A percentile compares a stretch with the other conserved stretches of the same genome.
Evolutionary conservation across 2,113 vertebrate genomes (phyloP).

Genomic region (Oxyura jamaicensis): DNA sequence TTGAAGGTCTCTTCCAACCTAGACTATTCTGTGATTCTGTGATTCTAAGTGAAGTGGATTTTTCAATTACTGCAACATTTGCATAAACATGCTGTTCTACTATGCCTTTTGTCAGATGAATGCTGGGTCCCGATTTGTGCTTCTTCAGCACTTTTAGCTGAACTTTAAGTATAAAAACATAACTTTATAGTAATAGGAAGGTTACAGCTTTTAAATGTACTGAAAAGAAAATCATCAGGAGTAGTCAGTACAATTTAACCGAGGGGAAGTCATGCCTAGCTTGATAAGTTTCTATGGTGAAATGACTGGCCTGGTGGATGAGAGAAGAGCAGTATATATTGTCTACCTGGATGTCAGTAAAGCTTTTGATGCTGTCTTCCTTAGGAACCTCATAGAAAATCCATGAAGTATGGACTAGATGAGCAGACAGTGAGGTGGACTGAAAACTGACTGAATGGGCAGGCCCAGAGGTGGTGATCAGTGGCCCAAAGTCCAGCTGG

Average conservation of each 20-base stretch:
- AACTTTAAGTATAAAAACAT: background rate
- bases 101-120: background rate
- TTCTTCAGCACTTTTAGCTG: background rate
- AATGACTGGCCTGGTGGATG: background rate
- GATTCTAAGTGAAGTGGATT: background rate
- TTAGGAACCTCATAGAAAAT: background rate
- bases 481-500: background rate
- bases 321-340: background rate
- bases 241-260: background rate
- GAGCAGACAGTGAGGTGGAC: background rate
- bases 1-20: too few species aligned
- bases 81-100: background rate
- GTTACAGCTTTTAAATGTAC: background rate
- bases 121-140: background rate
- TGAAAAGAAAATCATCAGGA: background rate
- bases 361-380: rapidly evolving
- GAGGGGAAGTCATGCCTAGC: background rate
- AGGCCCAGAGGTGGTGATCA: background rate
- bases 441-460: background rate
- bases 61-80: background rate
- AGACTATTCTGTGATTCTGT: too few species aligned
- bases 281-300: background rate
- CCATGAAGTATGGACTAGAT: background rate
- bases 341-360: background rate
- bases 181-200: background rate